Percentiles rank a stretch among this genome's conserved stretches.
These are phyloP conservation scores for Sakesphorus luctuosus DNA, from an alignment of 2,113 vertebrate species.

Conservation along the genomic window DNA sequence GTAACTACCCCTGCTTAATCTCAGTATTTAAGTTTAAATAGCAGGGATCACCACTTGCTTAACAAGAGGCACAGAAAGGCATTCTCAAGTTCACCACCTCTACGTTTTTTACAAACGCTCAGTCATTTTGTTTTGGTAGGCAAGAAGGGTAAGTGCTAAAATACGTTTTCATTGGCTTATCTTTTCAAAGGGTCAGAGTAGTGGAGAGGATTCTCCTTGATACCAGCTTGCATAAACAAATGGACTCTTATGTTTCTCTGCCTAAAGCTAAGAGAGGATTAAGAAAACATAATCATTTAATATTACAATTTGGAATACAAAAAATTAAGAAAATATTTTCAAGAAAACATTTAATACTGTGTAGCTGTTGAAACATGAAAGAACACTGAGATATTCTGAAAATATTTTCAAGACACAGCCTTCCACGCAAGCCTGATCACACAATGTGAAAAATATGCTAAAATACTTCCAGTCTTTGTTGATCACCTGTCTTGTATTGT, in stretches of 20 bases:
- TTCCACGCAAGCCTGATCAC: not conserved
- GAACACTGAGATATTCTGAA: not conserved
- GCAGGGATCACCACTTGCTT: not conserved
- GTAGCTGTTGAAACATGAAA: not conserved
- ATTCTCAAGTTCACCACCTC: not conserved
- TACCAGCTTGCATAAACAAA: not conserved
- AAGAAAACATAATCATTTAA: not conserved
- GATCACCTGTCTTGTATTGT: not conserved
- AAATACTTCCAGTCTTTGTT: not conserved
- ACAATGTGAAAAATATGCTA: not conserved
- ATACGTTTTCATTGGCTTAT: not conserved
- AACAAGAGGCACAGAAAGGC: not conserved
- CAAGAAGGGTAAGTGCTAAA: not conserved
- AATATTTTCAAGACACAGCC: not conserved
- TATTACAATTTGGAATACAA: not conserved
- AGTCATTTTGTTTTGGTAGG: not conserved
- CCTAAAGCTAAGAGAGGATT: not conserved
- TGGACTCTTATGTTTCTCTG: conserved; percentile 45
- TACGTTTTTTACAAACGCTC: not conserved
- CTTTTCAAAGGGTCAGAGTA: not conserved
- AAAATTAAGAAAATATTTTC: not conserved
- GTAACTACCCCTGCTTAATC: not conserved
- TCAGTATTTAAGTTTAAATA: not conserved
- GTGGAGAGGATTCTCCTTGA: not conserved
- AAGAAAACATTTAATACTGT: not conserved